phyloP scores from a whole-genome alignment of 2,888 invertebrate species.

The Euphydryas editha region DNA sequence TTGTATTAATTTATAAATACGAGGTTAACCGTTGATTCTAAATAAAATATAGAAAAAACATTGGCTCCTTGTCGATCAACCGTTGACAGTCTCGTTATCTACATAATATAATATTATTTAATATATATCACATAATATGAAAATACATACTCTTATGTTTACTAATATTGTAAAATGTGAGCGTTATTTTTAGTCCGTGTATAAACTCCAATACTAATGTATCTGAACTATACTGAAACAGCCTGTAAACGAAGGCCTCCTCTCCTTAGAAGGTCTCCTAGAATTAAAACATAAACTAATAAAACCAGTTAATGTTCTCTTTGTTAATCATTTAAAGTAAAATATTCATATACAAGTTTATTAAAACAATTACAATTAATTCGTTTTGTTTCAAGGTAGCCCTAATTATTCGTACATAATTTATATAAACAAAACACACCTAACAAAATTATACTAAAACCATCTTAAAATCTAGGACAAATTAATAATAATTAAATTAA shows the following conservation, averaged over 20 bases:
- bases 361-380: not conserved
- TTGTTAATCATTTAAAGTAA: too few relatives aligned
- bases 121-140: too few relatives aligned
- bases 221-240: too few relatives aligned
- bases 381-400: not conserved
- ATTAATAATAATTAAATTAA: constrained; percentile 10
- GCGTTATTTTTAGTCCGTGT: too few relatives aligned
- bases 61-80: not conserved
- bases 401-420: not conserved
- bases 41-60: constrained; percentile 27
- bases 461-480: constrained; percentile 8
- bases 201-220: too few relatives aligned
- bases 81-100: not conserved
- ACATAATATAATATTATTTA: not conserved
- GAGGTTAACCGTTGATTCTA: constrained; percentile 15
- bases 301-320: too few relatives aligned
- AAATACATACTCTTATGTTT: too few relatives aligned
- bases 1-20: constrained; percentile 38
- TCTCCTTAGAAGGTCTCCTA: too few relatives aligned
- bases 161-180: too few relatives aligned
- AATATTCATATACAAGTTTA: not conserved
- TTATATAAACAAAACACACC: not conserved
- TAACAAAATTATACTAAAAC: not conserved
- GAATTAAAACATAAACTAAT: too few relatives aligned
- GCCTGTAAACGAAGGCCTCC: too few relatives aligned